Percentiles rank a stretch among this genome's conserved stretches.
Evolutionary conservation across 2,888 invertebrate species (phyloP).

Genomic region (Coelinius sp.): DNA sequence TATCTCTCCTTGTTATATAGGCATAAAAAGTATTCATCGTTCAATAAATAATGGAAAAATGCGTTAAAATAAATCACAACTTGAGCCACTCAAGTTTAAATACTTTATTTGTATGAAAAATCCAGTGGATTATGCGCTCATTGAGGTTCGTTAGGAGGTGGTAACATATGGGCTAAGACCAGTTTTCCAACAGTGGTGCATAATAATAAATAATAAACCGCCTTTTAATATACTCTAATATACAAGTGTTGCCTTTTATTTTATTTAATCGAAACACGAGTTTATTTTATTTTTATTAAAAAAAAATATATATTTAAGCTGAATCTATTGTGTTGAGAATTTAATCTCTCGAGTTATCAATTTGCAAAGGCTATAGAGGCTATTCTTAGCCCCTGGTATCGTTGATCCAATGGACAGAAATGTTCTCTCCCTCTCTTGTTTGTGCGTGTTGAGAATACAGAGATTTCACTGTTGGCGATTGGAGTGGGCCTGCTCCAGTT

Average conservation of each 20-base stretch:
- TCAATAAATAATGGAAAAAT: constrained; percentile 59
- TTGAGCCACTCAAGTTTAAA: background rate
- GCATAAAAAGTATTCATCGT: constrained; percentile 40
- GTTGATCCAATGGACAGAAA: background rate
- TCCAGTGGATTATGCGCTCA: background rate
- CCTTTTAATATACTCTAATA: background rate
- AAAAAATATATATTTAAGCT: background rate
- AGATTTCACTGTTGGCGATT: background rate
- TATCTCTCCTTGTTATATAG: constrained; percentile 41
- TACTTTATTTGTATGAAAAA: background rate
- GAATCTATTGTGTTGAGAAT: background rate
- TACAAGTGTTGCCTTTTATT: constrained; percentile 1
- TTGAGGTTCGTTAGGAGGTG: background rate
- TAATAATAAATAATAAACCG: constrained; percentile 9
- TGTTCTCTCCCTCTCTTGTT: background rate
- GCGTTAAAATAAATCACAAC: constrained; percentile 56
- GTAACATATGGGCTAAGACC: constrained; percentile 1
- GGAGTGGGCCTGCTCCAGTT: background rate
- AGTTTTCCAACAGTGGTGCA: background rate
- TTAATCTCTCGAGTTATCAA: background rate
- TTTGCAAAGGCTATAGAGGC: background rate
- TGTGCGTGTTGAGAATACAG: background rate
- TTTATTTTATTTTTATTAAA: too few species aligned
- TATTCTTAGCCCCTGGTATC: background rate
- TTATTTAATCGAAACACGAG: background rate